phyloP scores from a whole-genome alignment of 2,888 invertebrate genomes.

The Megaustenia siamemsis region DNA sequence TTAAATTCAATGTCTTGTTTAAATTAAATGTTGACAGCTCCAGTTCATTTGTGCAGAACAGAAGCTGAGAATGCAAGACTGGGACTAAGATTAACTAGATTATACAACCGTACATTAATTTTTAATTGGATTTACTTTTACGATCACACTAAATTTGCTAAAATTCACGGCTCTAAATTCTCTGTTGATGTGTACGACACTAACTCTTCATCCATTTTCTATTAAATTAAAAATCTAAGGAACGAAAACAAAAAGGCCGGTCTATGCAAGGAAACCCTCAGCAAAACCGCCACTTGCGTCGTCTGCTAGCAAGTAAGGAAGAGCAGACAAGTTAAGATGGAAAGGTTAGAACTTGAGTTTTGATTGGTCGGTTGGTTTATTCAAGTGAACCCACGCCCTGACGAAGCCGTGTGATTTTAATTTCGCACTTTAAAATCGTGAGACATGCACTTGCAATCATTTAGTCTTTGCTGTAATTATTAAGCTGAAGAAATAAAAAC shows the following conservation, averaged over 20 bases:
- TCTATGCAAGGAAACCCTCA: not conserved
- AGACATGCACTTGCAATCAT: not conserved
- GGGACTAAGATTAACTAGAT: too few relatives aligned
- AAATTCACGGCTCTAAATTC: too few relatives aligned
- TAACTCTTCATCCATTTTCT: too few relatives aligned
- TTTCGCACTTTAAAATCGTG: not conserved
- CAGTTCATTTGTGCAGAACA: too few relatives aligned
- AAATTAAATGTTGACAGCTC: too few relatives aligned
- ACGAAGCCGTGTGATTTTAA: not conserved
- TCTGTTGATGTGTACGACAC: too few relatives aligned
- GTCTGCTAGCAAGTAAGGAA: conserved; percentile 4
- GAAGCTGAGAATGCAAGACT: too few relatives aligned
- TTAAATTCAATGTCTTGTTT: too few relatives aligned
- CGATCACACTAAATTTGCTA: too few relatives aligned
- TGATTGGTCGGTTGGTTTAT: conserved; percentile 33
- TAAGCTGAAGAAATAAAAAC: not conserved
- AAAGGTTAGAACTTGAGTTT: conserved; percentile 11
- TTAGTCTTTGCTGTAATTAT: not conserved
- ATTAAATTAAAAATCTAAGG: too few relatives aligned
- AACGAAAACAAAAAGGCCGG: not conserved
- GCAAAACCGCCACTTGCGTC: conserved; percentile 20
- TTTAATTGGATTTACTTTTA: too few relatives aligned
- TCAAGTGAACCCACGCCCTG: conserved; percentile 40
- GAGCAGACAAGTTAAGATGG: conserved; percentile 24
- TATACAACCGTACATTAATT: too few relatives aligned